Base-by-base conservation (phyloP, 2,888 invertebrate species). In the Galerucella nymphaeae region DNA sequence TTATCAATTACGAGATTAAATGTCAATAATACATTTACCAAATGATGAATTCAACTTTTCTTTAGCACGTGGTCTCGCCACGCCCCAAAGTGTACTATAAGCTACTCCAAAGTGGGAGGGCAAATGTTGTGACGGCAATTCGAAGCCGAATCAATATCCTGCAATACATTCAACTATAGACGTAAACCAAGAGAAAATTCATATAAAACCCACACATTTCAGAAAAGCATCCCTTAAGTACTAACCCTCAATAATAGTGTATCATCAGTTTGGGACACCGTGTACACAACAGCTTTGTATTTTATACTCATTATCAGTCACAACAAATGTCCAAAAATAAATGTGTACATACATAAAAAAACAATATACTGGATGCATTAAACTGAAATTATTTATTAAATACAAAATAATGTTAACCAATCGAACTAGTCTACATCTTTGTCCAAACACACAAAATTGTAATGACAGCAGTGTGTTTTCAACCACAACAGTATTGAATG, bases 61-160 rank as follows among this genome's bases (percentile, higher is more conserved):
- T 68, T 72, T 76, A 80, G 80, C 83, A 83, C 83, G 83, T 83
- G 83, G 79, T 80, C 73, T 80, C 76, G 79, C 82, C 83, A 83
- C 83, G 83, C 83, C 83, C 82, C 82, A 76, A 80, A 81, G 77
- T 80, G 82, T 83, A 83, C 82, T 82, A 82, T 79, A 82, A 77
- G 76, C 67, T 80, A 80, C 78, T 78, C 77, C 74, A 76, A 79
- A 79, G 82, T 80, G 81, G 82, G 80, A 80, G 79, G 76, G 81
- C 80, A 78, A 80, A 77, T 83, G 83, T 83, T 83, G 79, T 83
- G 83, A 83, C 83, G 83, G 83, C 82, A 76, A 78, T 74, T 70
- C 73, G 79, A 83, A 83, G 74, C 69, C 74, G 79, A 83, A 83
- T 83, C 83, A 80, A 83, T 83, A 83, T 80, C 81, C 81, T 80